Conservation (phyloP, 2,113 vertebrate genomes). For the Taurulus bubalis region DNA sequence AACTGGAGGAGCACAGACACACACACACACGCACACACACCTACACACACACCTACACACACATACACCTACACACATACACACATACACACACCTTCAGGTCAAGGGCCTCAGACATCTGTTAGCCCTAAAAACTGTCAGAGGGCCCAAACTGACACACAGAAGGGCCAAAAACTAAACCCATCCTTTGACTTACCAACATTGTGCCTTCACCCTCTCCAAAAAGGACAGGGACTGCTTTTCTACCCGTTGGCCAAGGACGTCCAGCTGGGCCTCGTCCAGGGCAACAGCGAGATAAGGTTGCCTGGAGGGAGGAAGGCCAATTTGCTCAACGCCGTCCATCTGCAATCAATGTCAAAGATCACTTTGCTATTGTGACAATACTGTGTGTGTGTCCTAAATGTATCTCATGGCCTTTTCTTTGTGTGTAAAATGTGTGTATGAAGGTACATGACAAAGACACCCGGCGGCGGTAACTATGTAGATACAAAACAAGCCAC, state of each 20-base stretch:
- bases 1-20: slow-evolving; percentile 62
- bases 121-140: not conserved
- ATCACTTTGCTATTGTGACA: slow-evolving; percentile 18
- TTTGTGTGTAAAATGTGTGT: slow-evolving; percentile 27
- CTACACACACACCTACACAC: slow-evolving; percentile 30
- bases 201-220: slow-evolving; percentile 52
- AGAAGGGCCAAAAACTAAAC: not conserved
- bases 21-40: slow-evolving; percentile 25
- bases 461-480: not conserved
- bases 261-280: slow-evolving; percentile 71
- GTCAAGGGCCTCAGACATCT: not conserved
- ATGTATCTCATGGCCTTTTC: not conserved
- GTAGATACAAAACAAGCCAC: slow-evolving; percentile 16
- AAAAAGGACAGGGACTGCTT: slow-evolving; percentile 42
- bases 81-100: slow-evolving; percentile 20
- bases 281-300: slow-evolving; percentile 18
- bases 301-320: slow-evolving; percentile 9
- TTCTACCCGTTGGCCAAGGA: slow-evolving; percentile 55
- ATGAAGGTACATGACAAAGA: slow-evolving; percentile 23
- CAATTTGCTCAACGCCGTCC: slow-evolving; percentile 41
- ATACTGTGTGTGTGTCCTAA: not conserved
- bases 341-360: slow-evolving; percentile 45
- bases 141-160: not conserved
- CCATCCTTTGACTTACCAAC: slow-evolving; percentile 64
- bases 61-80: slow-evolving; percentile 26